Percentiles rank a stretch among this genome's conserved stretches.
Evolutionary conservation across 2,113 vertebrate species (phyloP).

Genomic region (Tretioscincus oriximinensis): DNA sequence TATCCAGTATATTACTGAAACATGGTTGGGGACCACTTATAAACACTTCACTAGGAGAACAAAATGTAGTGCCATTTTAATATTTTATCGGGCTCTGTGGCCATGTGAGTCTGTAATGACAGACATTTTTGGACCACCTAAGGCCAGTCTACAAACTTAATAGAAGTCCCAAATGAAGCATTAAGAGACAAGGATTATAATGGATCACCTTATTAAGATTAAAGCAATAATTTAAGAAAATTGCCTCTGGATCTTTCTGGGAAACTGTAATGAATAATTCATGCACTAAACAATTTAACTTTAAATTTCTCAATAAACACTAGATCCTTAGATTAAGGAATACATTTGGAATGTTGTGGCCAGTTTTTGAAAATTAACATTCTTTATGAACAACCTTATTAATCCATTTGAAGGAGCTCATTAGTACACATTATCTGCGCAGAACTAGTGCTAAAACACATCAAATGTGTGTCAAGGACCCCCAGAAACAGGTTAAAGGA

Average conservation of each 20-base stretch:
- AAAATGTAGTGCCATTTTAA: no score
- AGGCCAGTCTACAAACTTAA: not conserved
- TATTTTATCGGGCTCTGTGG: no score
- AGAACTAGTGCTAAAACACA: no score
- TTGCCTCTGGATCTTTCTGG: not conserved
- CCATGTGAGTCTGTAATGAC: not conserved
- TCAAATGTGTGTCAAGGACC: no score
- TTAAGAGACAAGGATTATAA: not conserved
- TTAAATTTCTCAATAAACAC: slow-evolving; percentile 1
- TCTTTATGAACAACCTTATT: no score
- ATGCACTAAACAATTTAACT: slow-evolving; percentile 2
- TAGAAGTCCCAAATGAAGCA: no score
- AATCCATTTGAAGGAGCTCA: no score
- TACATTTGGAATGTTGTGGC: not conserved
- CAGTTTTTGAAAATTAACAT: not conserved
- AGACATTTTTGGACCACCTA: not conserved
- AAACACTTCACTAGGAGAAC: no score
- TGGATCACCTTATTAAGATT: slow-evolving; percentile 15
- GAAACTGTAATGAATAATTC: slow-evolving; percentile 26
- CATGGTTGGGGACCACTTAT: no score
- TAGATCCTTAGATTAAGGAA: not conserved
- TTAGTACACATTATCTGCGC: no score
- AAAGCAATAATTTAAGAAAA: slow-evolving; percentile 8
- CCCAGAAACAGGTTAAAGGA: no score
- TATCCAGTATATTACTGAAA: no score